Evolutionary conservation across 2,888 invertebrate species (phyloP).

Genomic region (Chorisops tibialis): DNA sequence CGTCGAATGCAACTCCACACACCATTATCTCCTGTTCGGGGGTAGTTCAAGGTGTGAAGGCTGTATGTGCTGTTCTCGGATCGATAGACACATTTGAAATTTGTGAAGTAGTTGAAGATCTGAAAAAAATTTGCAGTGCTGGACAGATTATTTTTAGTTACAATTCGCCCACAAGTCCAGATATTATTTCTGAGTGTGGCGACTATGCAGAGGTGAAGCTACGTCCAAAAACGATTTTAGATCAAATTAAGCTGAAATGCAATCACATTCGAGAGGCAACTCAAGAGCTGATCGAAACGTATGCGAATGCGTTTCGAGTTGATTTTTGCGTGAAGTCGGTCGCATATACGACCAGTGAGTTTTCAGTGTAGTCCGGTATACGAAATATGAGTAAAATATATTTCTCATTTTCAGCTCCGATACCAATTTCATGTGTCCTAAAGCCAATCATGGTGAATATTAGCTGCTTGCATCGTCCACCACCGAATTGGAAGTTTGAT

Average conservation of each 20-base stretch:
- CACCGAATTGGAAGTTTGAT: conserved; percentile 75
- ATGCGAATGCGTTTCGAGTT: conserved; percentile 78
- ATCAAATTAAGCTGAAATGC: conserved; percentile 64
- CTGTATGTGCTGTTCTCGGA: conserved; percentile 83
- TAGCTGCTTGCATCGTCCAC: conserved; percentile 76
- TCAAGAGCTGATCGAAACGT: conserved; percentile 78
- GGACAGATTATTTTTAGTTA: conserved; percentile 42
- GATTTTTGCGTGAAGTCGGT: conserved; percentile 71
- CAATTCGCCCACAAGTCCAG: conserved; percentile 49
- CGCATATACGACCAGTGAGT: conserved; percentile 56
- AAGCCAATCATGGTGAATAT: conserved; percentile 78
- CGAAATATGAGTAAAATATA: background rate
- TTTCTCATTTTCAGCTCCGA: conserved; percentile 57
- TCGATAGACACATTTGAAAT: conserved; percentile 86
- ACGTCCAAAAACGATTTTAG: conserved; percentile 58
- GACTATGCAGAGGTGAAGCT: conserved; percentile 68
- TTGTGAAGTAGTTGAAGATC: conserved; percentile 66
- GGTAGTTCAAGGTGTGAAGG: conserved; percentile 87
- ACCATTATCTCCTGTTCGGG: conserved; percentile 63
- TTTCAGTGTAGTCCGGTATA: conserved; percentile 1
- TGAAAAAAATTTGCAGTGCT: conserved; percentile 46
- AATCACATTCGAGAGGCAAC: conserved; percentile 75
- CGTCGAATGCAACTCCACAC: conserved; percentile 57
- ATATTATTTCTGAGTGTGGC: conserved; percentile 65
- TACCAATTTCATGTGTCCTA: conserved; percentile 65